Conservation (phyloP, 2,797 vertebrate genomes). For the Pangasius djambal region DNA sequence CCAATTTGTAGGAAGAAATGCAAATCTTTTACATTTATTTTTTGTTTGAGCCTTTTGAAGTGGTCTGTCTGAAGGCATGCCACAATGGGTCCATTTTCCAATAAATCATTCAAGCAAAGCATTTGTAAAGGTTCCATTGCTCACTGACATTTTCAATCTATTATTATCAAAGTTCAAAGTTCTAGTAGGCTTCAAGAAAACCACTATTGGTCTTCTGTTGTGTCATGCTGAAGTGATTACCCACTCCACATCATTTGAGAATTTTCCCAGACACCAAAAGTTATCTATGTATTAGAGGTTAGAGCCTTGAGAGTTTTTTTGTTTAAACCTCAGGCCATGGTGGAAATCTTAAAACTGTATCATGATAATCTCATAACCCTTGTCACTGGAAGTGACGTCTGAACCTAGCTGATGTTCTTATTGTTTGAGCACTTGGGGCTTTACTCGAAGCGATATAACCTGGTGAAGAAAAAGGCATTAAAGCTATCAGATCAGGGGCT, state of each 20-base stretch:
- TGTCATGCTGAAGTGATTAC: constrained; percentile 12
- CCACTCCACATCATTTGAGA: constrained; percentile 1
- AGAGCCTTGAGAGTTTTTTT: not conserved
- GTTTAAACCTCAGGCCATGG: not conserved
- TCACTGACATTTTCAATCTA: constrained; percentile 36
- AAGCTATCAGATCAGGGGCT: constrained; percentile 21
- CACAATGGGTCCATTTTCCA: not conserved
- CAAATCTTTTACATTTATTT: not conserved
- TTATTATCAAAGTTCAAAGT: constrained; percentile 22
- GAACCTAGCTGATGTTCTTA: not conserved
- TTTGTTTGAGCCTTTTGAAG: not conserved
- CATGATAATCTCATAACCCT: not conserved
- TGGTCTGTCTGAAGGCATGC: constrained; percentile 4
- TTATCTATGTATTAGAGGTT: constrained; percentile 15
- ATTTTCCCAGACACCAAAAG: constrained; percentile 10
- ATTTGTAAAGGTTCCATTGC: constrained; percentile 24
- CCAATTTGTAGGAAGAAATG: not conserved
- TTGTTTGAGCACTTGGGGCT: constrained; percentile 21
- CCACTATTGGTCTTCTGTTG: not conserved
- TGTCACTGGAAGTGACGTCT: constrained; percentile 9
- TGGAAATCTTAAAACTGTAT: not conserved
- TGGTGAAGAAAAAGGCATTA: constrained; percentile 20
- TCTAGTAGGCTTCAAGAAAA: constrained; percentile 15
- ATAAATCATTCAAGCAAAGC: constrained; percentile 17
- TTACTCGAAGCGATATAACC: not conserved